phyloP scores from a whole-genome alignment of 2,113 vertebrate genomes.

The Eidolon helvum region DNA sequence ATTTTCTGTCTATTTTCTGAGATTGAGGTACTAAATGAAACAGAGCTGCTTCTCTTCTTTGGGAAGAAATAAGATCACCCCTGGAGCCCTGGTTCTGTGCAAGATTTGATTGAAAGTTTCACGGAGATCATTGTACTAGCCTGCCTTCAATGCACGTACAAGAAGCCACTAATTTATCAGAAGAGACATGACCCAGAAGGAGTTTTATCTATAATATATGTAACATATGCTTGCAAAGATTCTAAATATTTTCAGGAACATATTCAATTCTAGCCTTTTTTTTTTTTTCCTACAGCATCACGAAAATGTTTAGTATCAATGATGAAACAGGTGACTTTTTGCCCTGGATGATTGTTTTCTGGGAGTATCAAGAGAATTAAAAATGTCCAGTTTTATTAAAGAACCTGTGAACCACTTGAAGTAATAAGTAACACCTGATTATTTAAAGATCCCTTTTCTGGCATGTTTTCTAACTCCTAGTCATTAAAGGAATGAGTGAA shows the following conservation, averaged over 20 bases:
- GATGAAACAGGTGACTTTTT: slow-evolving; percentile 38
- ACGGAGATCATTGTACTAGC: slow-evolving; percentile 46
- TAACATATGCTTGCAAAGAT: slow-evolving; percentile 4
- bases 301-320: slow-evolving; percentile 26
- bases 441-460: not conserved
- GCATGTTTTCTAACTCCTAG: not conserved
- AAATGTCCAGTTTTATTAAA: not conserved
- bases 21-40: slow-evolving; percentile 79
- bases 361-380: not conserved
- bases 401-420: not conserved
- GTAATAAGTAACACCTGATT: not conserved
- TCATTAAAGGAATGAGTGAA: not conserved
- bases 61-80: slow-evolving; percentile 72
- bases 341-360: not conserved
- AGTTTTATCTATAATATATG: slow-evolving; percentile 32
- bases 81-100: slow-evolving; percentile 43
- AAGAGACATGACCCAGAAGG: slow-evolving; percentile 30
- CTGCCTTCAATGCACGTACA: not conserved
- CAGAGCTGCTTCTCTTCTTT: slow-evolving; percentile 61
- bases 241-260: slow-evolving; percentile 8
- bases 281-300: not conserved
- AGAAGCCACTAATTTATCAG: slow-evolving; percentile 25
- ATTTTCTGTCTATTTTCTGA: slow-evolving; percentile 67
- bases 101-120: slow-evolving; percentile 77
- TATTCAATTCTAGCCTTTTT: not conserved